Evolutionary conservation across 53 echinoderm and acorn worm species (phyloP), one percentile per base, ranked within the genome.

Genomic region (Echinometra lucunter): DNA sequence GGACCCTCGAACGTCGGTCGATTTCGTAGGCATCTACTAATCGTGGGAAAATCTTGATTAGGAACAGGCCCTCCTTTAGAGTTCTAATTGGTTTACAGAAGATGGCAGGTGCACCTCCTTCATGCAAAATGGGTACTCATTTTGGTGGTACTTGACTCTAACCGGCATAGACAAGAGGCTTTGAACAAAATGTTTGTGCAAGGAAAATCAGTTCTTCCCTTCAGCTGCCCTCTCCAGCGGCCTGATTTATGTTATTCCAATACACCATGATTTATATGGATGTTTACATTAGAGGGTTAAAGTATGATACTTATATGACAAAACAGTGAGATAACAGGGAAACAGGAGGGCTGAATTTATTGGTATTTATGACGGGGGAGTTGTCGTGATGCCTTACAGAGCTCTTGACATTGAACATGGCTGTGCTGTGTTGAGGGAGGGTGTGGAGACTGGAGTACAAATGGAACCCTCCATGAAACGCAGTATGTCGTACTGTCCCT

Each of bases 41-140:
- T 89, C 89, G 89, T 89, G 89, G 89, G 89, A 89, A 89, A 89
- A 89, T 58, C 37, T 9, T 89, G 89, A 89, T 89, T 89, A 89
- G 89, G 89, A 60, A 89, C 89, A 89, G 89, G 60, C 89, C 40
- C 57, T 89, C 89, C 60, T 89, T 60, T 58, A 3, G 89, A 89
- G 89, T 37, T 89, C 57, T 91, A 91, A 91, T 91, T 91, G 91
- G 91, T 70, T 91, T 91, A 91, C 66, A 28, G 28, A 42, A 35
- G 66, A 67, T 69, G 70, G 72, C 91, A 91, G 91, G 91, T 91
- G 91, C 91, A 70, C 11, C 40, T 69, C 37, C 91, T 67, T 70
- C 47, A 45, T 23, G 37, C 10, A 37, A 69, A 89, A 58, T 37
- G 89, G 21, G 57, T 60, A 47, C 49, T 9, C 47, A 89, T 58